A percentile compares a stretch with the other conserved stretches of the same genome.
Evolutionary conservation across 2,888 invertebrate genomes (phyloP).

Genomic region (Trichopria drosophilae): DNA sequence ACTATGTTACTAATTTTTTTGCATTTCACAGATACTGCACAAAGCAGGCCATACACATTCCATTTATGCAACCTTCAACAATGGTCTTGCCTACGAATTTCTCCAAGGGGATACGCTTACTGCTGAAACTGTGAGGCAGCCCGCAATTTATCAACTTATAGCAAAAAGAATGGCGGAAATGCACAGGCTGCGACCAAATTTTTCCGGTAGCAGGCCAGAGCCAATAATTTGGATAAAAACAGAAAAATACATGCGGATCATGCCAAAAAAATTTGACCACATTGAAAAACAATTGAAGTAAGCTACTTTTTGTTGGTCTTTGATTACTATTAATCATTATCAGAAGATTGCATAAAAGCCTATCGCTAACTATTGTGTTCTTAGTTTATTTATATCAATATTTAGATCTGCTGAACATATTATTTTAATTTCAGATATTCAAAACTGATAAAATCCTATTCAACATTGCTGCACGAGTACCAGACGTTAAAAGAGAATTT

Average conservation of each 20-base stretch:
- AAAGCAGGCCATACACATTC: conserved; percentile 79
- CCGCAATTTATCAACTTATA: conserved; percentile 72
- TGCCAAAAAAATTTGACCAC: conserved; percentile 73
- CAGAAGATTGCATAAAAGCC: background rate
- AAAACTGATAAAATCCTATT: conserved; percentile 68
- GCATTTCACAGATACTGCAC: conserved; percentile 65
- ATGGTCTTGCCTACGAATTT: conserved; percentile 90
- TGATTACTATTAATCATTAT: background rate
- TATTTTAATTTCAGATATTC: conserved; percentile 65
- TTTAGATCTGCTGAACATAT: background rate
- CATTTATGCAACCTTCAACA: conserved; percentile 87
- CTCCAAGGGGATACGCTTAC: conserved; percentile 80
- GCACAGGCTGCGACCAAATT: conserved; percentile 65
- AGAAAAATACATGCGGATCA: conserved; percentile 72
- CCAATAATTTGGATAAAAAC: conserved; percentile 79
- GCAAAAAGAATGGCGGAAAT: conserved; percentile 83
- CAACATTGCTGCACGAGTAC: conserved; percentile 72
- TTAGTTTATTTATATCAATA: background rate
- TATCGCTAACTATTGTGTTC: conserved; percentile 18
- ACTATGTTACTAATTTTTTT: conserved; percentile 11
- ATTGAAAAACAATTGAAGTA: conserved; percentile 73
- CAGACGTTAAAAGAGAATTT: conserved; percentile 68
- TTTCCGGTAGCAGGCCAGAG: conserved; percentile 59
- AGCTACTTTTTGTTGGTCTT: conserved; percentile 29
- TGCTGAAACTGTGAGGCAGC: conserved; percentile 66